Percentiles rank a stretch among this genome's conserved stretches.
Conservation (phyloP, 2,797 vertebrate species). For the Falco cherrug region DNA sequence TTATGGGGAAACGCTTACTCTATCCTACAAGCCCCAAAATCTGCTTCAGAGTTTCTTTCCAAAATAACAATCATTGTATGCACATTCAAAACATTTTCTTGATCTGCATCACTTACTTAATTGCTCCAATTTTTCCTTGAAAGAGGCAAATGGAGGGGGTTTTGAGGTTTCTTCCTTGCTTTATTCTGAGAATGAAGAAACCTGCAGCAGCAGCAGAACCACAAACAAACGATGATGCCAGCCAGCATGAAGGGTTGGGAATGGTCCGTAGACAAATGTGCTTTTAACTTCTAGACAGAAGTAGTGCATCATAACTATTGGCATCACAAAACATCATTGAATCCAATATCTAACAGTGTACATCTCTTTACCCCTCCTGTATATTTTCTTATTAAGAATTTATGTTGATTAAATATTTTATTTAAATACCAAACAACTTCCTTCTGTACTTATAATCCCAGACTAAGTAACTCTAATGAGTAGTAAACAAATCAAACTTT, state of each 20-base stretch:
- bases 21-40: background rate
- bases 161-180: background rate
- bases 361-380: background rate
- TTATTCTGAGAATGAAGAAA: background rate
- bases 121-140: background rate
- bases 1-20: background rate
- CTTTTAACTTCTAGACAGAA: background rate
- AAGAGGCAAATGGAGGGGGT: rapidly evolving
- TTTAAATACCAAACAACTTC: background rate
- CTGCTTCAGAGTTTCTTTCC: background rate
- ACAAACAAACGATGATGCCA: rapidly evolving
- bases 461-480: background rate
- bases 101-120: background rate
- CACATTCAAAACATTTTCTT: background rate
- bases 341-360: background rate
- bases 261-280: background rate
- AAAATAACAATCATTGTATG: background rate
- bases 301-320: background rate
- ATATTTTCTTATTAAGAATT: background rate
- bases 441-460: background rate
- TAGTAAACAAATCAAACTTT: background rate
- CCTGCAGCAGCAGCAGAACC: rapidly evolving
- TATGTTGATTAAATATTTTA: background rate
- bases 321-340: background rate
- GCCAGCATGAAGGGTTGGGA: background rate